Conservation (phyloP, 1,140 invertebrate species). For the Drosophila sproati region DNA sequence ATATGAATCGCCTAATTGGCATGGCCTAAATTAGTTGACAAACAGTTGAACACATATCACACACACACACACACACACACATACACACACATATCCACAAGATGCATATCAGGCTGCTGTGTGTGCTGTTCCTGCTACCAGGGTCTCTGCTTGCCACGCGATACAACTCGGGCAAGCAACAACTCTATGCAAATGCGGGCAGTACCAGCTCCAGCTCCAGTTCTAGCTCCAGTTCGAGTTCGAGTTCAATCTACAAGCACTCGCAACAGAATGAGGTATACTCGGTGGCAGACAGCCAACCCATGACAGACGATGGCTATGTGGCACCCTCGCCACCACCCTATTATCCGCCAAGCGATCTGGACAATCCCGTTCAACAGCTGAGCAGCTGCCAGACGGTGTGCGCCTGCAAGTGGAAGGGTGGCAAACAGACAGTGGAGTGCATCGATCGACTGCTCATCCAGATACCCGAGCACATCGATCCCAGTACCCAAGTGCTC, state of each 20-base stretch:
- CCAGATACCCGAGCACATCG: conserved; percentile 92
- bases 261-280: conserved; percentile 72
- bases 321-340: conserved; percentile 42
- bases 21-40: conserved; percentile 23
- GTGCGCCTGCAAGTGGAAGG: conserved; percentile 96
- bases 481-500: conserved; percentile 94
- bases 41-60: neutral
- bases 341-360: conserved; percentile 38
- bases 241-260: conserved; percentile 16
- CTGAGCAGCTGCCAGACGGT: conserved; percentile 88
- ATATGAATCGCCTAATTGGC: conserved; percentile 19
- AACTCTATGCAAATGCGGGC: neutral
- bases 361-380: conserved; percentile 59
- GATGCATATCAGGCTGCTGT: conserved; percentile 13
- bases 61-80: neutral
- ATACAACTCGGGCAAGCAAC: conserved; percentile 13
- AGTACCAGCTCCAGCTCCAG: neutral
- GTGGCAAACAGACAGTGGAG: conserved; percentile 95
- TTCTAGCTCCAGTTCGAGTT: conserved; percentile 10
- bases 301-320: conserved; percentile 77
- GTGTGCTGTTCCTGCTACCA: conserved; percentile 19
- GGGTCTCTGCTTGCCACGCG: conserved; percentile 17
- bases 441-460: conserved; percentile 92
- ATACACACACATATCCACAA: neutral
- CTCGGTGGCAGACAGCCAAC: conserved; percentile 75